Conservation (phyloP, 2,113 vertebrate species). For the Ciconia stormi region DNA sequence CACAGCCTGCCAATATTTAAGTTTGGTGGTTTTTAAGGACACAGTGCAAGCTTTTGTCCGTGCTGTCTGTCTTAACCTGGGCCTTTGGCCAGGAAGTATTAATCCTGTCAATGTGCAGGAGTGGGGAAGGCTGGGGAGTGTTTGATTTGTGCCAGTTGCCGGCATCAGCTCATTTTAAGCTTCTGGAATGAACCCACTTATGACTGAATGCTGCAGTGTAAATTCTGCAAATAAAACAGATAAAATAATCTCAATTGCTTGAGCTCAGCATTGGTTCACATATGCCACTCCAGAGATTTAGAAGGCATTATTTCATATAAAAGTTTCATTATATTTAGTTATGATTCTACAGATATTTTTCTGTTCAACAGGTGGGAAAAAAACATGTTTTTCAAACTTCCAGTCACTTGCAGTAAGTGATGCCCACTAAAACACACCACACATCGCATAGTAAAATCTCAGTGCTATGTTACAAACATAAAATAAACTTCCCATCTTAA, state of each 20-base stretch:
- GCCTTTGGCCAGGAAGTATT: slow-evolving; percentile 32
- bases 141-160: slow-evolving; percentile 29
- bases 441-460: background rate
- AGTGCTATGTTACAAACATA: background rate
- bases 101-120: background rate
- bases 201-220: background rate
- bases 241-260: slow-evolving; percentile 27
- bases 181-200: slow-evolving; percentile 38
- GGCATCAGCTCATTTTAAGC: slow-evolving; percentile 27
- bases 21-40: background rate
- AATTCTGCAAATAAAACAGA: slow-evolving; percentile 25
- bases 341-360: background rate
- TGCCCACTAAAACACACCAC: background rate
- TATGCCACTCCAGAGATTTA: background rate
- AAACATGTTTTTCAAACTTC: background rate
- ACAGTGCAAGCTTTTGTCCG: background rate
- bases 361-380: background rate
- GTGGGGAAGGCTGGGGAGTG: background rate
- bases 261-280: background rate
- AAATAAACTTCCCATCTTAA: background rate
- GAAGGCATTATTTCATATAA: slow-evolving; percentile 5
- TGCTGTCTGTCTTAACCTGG: background rate
- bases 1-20: background rate
- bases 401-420: background rate
- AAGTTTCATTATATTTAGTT: background rate